Evolutionary conservation across 1,140 invertebrate genomes (phyloP), one percentile per base, ranked within the genome.

Genomic region (Megalopta genalis): DNA sequence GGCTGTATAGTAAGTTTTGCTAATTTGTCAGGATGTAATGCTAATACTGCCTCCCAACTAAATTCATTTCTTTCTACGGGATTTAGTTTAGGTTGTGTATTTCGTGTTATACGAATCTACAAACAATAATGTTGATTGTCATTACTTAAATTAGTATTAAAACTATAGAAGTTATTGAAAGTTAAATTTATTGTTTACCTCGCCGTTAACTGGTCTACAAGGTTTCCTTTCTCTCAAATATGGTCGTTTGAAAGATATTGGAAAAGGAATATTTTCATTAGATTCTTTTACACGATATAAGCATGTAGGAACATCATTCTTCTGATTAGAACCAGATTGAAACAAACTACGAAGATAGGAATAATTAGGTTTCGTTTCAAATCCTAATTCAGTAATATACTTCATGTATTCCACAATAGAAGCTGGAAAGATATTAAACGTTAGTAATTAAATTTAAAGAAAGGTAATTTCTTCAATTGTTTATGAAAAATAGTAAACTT

Each of bases 291-390:
- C 88, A 46, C 82, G 84, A 54, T 90, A 88, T 32, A 88, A 85
- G 71, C 67, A 85, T 16, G 77, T 85, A 57, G 86, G 79, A 65
- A 88, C 85, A 59, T 82, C 86, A 66, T 77, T 87, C 52, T 90
- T 88, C 63, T 89, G 78, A n/a, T 67, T 86, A 1, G 82, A 74
- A 77, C 77, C 86, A 49, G 75, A 78, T 76, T 89, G 78, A 81
- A 93, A 92, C 42, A 93, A 76, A 81, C 87, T 88, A 81, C 90
- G 84, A 14, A 93, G 82, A 82, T 91, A 92, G 10, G 85, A 77
- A 75, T 96, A 96, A 86, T 96, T 93, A 32, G 96, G 96, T 84
- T 94, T 93, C 60, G 95, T 94, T 80, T 95, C 94, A 90, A 96
- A 96, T 63, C 93, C 92, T 65, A 96, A 85, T 73, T 93, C 92